A percentile compares a stretch with the other conserved stretches of the same genome.
Conservation (phyloP, 2,797 vertebrate genomes). For the Malurus leucopterus region DNA sequence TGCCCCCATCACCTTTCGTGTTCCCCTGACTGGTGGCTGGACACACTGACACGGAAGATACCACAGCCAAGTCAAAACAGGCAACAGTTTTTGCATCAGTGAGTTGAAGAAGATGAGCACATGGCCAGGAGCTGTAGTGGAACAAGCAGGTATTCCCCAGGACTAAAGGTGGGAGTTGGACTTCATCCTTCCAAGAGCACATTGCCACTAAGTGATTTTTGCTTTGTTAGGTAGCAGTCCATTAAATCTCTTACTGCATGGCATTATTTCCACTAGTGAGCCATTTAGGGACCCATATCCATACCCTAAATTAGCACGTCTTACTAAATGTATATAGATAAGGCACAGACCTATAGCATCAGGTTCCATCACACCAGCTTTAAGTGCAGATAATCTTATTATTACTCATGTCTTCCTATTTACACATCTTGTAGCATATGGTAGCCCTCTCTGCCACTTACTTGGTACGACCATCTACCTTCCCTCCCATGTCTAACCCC, state of each 20-base stretch:
- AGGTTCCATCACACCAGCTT: not conserved
- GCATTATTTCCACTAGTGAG: not conserved
- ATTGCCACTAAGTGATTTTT: not conserved
- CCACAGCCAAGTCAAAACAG: not conserved
- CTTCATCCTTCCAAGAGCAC: not conserved
- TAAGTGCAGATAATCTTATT: not conserved
- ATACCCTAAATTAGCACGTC: not conserved
- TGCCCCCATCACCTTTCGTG: not conserved
- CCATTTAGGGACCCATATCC: not conserved
- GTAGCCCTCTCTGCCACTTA: not conserved
- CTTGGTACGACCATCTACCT: not conserved
- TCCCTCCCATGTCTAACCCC: not conserved
- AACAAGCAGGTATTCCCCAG: not conserved
- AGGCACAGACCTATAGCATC: not conserved
- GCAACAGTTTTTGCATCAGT: not conserved
- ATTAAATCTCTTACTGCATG: not conserved
- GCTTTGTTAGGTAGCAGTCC: not conserved
- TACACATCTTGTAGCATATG: not conserved
- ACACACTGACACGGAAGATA: not conserved
- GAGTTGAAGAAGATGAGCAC: not conserved
- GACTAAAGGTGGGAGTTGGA: not conserved
- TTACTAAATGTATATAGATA: not conserved
- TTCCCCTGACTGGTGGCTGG: not conserved
- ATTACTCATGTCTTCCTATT: not conserved
- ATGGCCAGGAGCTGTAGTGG: not conserved